Percentiles rank a stretch among this genome's conserved stretches.
Evolutionary conservation across 1,140 invertebrate genomes (phyloP).

Genomic region (Anoplophora glabripennis): DNA sequence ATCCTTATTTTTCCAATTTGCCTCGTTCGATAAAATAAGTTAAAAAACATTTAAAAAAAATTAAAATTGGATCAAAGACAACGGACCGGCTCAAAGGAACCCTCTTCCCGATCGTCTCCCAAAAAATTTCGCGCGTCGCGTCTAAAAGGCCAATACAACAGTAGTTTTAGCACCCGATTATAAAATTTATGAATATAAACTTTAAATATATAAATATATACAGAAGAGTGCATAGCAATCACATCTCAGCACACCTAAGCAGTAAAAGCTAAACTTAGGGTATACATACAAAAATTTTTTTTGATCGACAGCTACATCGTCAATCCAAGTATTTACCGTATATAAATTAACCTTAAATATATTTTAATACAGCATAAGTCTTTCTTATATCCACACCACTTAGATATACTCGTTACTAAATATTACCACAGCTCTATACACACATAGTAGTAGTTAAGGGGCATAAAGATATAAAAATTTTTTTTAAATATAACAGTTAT

Average conservation of each 20-base stretch:
- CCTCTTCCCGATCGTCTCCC: neutral
- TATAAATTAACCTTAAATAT: constrained; percentile 23
- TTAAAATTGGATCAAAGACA: constrained; percentile 11
- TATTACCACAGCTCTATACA: constrained; percentile 42
- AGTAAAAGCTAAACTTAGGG: constrained; percentile 40
- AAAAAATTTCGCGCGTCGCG: neutral
- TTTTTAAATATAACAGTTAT: constrained; percentile 37
- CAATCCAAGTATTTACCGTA: constrained; percentile 15
- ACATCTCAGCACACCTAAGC: constrained; percentile 45
- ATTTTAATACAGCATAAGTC: constrained; percentile 18
- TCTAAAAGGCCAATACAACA: constrained; percentile 16
- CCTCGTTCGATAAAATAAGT: constrained; percentile 13
- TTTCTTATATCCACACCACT: constrained; percentile 30
- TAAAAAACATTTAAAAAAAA: constrained; percentile 20
- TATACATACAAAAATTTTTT: constrained; percentile 30
- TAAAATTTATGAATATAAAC: constrained; percentile 37
- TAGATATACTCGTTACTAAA: constrained; percentile 31
- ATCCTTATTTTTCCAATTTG: constrained; percentile 12
- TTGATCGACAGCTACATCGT: constrained; percentile 13
- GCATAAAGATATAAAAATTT: constrained; percentile 37
- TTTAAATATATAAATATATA: constrained; percentile 40
- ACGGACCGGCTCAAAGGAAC: constrained; percentile 3
- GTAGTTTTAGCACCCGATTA: constrained; percentile 39
- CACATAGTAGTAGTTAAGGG: constrained; percentile 19
- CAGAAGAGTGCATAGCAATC: constrained; percentile 44